Conservation (phyloP, 92 coral and sea anemone species). For the Palythoa heliodiscus region DNA sequence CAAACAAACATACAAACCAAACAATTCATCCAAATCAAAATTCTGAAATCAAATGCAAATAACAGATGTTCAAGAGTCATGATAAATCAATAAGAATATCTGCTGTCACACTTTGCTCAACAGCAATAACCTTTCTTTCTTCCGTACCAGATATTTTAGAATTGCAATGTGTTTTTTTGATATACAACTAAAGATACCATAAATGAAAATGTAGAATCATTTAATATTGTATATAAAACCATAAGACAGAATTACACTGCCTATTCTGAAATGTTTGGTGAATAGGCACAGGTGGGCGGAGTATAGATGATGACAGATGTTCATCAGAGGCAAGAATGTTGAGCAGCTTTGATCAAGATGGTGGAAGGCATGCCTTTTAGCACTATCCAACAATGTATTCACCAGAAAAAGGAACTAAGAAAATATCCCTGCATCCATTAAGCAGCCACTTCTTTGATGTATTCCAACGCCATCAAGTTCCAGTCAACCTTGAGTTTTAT, state of each 20-base stretch:
- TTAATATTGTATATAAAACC: neutral
- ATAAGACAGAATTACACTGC: neutral
- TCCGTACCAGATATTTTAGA: too few relatives aligned
- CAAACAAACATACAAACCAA: too few relatives aligned
- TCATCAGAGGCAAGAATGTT: neutral
- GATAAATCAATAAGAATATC: too few relatives aligned
- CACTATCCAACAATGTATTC: constrained; percentile 20
- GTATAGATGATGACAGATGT: neutral
- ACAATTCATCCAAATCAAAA: too few relatives aligned
- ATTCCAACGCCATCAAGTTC: constrained; percentile 18
- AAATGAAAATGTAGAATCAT: too few relatives aligned
- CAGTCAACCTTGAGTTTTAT: constrained; percentile 17
- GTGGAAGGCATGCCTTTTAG: constrained; percentile 12
- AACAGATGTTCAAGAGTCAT: too few relatives aligned
- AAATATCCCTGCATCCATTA: constrained; percentile 18
- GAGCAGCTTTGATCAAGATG: constrained; percentile 8
- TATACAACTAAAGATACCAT: too few relatives aligned
- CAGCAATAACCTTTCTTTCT: too few relatives aligned
- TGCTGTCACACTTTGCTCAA: too few relatives aligned
- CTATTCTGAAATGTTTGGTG: neutral
- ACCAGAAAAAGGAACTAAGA: constrained; percentile 28
- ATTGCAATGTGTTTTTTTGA: too few relatives aligned
- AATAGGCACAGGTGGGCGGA: neutral
- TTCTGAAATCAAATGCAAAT: too few relatives aligned
- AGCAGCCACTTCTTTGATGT: constrained; percentile 11